A percentile compares a stretch with the other conserved stretches of the same genome.
Evolutionary conservation across 2,888 invertebrate genomes (phyloP).

Genomic region (Volucella inflata): DNA sequence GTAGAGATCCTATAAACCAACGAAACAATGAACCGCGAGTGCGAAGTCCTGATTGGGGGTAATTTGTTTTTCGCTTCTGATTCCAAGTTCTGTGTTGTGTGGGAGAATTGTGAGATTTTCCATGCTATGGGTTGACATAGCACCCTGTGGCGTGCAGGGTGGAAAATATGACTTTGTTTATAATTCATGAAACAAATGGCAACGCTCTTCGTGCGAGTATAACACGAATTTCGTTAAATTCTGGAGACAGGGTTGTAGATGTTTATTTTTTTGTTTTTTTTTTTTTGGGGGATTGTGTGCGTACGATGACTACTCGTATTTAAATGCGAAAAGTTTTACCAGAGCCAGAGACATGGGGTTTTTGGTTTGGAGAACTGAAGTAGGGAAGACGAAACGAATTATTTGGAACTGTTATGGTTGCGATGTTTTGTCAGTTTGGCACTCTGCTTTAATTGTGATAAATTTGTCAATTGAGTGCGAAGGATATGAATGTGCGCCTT

Average conservation of each 20-base stretch:
- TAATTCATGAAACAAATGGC: constrained; percentile 40
- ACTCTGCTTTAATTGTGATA: constrained; percentile 63
- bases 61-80: constrained; percentile 56
- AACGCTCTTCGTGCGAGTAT: no score
- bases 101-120: neutral
- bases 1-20: constrained; percentile 2
- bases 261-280: constrained; percentile 31
- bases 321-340: constrained; percentile 39
- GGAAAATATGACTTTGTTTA: constrained; percentile 36
- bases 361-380: neutral
- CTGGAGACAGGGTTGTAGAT: no score
- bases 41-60: constrained; percentile 63
- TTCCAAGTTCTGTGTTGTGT: constrained; percentile 38
- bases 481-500: constrained; percentile 67
- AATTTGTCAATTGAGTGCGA: constrained; percentile 71
- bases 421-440: constrained; percentile 50
- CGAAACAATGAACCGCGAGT: constrained; percentile 25
- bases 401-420: constrained; percentile 46
- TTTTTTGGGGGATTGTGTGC: constrained; percentile 18
- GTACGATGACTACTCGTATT: neutral
- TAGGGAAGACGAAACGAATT: constrained; percentile 6
- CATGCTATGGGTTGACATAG: neutral
- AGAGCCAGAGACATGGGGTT: constrained; percentile 30
- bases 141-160: neutral
- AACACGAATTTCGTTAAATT: no score